Evolutionary conservation across 2,113 vertebrate genomes (phyloP).

Genomic region (Callospermophilus lateralis): DNA sequence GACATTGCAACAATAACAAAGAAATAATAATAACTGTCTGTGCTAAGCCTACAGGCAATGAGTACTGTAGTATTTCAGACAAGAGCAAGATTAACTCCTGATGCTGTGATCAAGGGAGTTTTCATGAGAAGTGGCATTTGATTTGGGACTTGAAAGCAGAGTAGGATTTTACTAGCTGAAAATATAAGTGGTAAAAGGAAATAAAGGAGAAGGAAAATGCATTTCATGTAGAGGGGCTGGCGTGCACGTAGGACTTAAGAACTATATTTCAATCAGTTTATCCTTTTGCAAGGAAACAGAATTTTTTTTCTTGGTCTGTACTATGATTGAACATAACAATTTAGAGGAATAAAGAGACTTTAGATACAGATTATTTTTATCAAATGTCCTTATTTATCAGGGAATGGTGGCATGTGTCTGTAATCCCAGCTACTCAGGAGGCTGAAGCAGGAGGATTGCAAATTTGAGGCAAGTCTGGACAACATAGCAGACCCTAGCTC

Average conservation of each 20-base stretch:
- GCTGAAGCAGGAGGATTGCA: neutral
- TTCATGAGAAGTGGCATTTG: conserved; percentile 60
- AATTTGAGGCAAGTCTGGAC: neutral
- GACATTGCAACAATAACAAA: neutral
- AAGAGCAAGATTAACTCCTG: conserved; percentile 43
- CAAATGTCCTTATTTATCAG: neutral
- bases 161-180: conserved; percentile 51
- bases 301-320: neutral
- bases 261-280: conserved; percentile 23
- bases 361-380: neutral
- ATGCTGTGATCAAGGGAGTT: conserved; percentile 37
- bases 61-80: neutral
- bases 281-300: conserved; percentile 52
- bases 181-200: conserved; percentile 41
- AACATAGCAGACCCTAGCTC: neutral
- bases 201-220: conserved; percentile 3
- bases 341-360: conserved; percentile 52
- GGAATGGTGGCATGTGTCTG: too few species aligned
- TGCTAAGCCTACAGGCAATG: neutral
- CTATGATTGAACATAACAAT: conserved; percentile 28
- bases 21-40: neutral
- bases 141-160: conserved; percentile 70
- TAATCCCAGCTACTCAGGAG: neutral
- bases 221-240: neutral
- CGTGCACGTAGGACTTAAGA: conserved; percentile 18